Evolutionary conservation across 1,140 invertebrate genomes (phyloP), one percentile per base, ranked within the genome.

Genomic region (Atta texana): DNA sequence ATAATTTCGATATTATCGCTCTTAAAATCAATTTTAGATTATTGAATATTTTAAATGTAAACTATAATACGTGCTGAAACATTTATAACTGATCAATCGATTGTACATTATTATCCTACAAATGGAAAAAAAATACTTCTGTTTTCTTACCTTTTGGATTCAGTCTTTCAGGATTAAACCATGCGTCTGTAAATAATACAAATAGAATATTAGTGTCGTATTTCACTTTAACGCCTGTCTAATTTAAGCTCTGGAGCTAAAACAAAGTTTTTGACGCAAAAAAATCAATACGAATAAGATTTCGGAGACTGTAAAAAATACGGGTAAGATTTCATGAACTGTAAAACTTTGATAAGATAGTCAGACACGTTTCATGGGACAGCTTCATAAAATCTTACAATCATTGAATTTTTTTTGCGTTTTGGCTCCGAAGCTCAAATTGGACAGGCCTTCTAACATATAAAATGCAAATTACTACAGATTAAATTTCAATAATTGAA

Each of bases 161-260:
- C 94, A 98, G 97, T 96, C 97, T 97, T 95, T 97, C 97, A 92
- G 97, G 97, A 94, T 98, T 97, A 96, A 98, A 98, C 98, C 98
- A 98, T 96, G 97, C 97, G 97, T 98, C 98, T 98, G 97, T 92
- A 97, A 97, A 96, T 95, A 96, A 96, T 95, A 94, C 49, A 94
- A 95, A 91, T 88, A 88, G 57, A 89, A 88, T 61, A 88, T 94
- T 92, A 94, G 86, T 92, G 76, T 66, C 76, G 80, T 10, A 85
- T 76, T 91, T 80, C 86, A 84, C 8, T 89, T 81, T 86, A 44
- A 44, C 8, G 8, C 8, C 10, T 44, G 39, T 44, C 39, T 8
- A 44, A 44, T 44, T 44, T 44, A 10, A 44, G 39, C 39, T 44
- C 8, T 3, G 8, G 39, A 44, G 10, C 8, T 44, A 44, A 44